Evolutionary conservation across 2,113 vertebrate genomes (phyloP), one percentile per base, ranked within the genome.

Genomic region (Microcebus murinus): DNA sequence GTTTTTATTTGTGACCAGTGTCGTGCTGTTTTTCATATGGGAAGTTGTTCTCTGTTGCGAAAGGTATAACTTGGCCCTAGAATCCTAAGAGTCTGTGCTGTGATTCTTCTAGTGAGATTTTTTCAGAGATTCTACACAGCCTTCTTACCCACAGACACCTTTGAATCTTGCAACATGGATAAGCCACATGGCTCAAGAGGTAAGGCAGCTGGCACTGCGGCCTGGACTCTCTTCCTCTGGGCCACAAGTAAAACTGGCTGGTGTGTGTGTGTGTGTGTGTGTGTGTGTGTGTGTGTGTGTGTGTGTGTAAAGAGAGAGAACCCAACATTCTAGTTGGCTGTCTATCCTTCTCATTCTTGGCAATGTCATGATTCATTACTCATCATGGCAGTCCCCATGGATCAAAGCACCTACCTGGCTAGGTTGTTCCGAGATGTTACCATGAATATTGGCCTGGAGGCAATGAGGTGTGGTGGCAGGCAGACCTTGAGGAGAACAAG

Each of bases 21-120:
- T 74, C 12, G 12, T 80, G 57, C 14, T 74, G 8, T 83, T 94
- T 87, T 96, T 87, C 42, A 87, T 94, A 79, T 83, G 63, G 25
- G 25, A 8, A 67, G 1, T 57, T 87, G 29, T 59, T 90, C 50
- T 94, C 39, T 83, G 39, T 42, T 50, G 83, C 25, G 65, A 63
- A 90, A 96, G 20, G 80, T 92, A 67, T 7, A 18, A 4, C 57
- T 85, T 80, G 73, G 55, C n/a, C 80, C 74, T 74, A 74, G 21
- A 88, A 84, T 83, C 68, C 20, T 27, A 45, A 20, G 36, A 39
- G 15, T 71, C 29, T 76, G 9, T n/a, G 52, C 9, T 92, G 34
- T 59, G 29, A 82, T 87, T 95, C 57, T 73, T 79, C 61, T 87
- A n/a, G 61, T 50, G 68, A 90, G 45, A 79, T 8, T 36, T 96